Conservation (phyloP, 2,888 invertebrate genomes). For the Drosophila antonietae region DNA sequence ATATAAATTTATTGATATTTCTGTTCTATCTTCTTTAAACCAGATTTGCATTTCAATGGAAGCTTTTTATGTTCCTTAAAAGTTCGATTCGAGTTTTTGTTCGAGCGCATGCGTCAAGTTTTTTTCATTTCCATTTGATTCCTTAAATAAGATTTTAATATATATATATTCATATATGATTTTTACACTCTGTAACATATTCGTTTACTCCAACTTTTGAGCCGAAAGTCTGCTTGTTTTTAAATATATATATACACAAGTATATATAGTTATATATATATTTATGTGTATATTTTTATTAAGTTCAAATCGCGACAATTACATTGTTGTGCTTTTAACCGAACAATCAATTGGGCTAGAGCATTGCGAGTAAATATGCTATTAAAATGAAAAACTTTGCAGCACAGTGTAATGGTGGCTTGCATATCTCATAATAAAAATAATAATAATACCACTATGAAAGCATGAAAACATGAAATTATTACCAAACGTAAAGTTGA, state of each 20-base stretch:
- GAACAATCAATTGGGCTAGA: slow-evolving; percentile 40
- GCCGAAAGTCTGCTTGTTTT: slow-evolving; percentile 27
- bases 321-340: slow-evolving; percentile 55
- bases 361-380: slow-evolving; percentile 13
- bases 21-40: slow-evolving; percentile 6
- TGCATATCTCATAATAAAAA: slow-evolving; percentile 6
- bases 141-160: not conserved
- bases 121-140: slow-evolving; percentile 6
- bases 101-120: slow-evolving; percentile 35
- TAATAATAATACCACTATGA: slow-evolving; percentile 17
- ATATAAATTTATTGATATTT: not conserved
- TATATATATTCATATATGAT: slow-evolving; percentile 7
- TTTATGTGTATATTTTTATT: slow-evolving; percentile 4
- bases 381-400: slow-evolving; percentile 31
- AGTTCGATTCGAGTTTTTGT: slow-evolving; percentile 20
- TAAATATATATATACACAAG: slow-evolving; percentile 13
- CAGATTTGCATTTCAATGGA: slow-evolving; percentile 20
- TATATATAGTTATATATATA: slow-evolving; percentile 5
- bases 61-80: slow-evolving; percentile 32
- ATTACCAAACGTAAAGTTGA: not conserved
- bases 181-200: slow-evolving; percentile 31
- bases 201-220: slow-evolving; percentile 10
- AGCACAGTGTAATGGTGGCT: slow-evolving; percentile 61
- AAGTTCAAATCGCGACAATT: slow-evolving; percentile 49
- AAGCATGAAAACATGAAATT: slow-evolving; percentile 40